Evolutionary conservation across 2,888 invertebrate genomes (phyloP), one percentile per base, ranked within the genome.

Genomic region (Ormyrus thymus): DNA sequence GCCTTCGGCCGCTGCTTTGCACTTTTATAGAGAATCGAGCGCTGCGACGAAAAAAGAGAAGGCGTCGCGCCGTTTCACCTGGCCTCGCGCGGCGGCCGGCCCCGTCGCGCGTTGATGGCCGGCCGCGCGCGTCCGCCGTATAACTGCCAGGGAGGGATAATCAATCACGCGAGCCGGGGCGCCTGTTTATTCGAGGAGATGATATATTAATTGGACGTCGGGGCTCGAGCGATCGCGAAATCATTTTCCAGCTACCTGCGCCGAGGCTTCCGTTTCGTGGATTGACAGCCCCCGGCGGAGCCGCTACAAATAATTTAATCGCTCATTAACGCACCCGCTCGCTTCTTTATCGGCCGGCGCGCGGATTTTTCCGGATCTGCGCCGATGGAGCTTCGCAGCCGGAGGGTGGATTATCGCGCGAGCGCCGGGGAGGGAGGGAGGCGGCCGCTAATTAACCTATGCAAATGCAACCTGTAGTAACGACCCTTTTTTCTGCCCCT

Each of bases 171-270:
- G 53, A 11, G 48, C 1, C 6, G 50, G 51, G 6, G 8, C 50
- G 29, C 29, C 29, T 43, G 43, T 56, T 65, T 48, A 50, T 58
- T 9, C 56, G 9, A 29, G 53, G 66, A 68, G 75, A 45, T 59
- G 75, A 75, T 59, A 68, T 75, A 75, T 68, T 68, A 75, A 75
- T 75, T 75, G 70, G 59, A 75, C 51, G 51, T 51, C 68, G 75
- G 66, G 51, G 48, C 29, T 29, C 29, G 29, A 29, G 29, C 29
- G 8, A 58, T 29, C 48, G n/a, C 10, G 8, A 29, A 29, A 29
- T 29, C 29, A 29, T 29, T 29, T 29, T 29, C 29, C 2, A 4
- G 29, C 4, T 29, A 29, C 29, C 29, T 29, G 29, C 29, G 29
- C 29, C 29, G 29, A 29, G 29, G 29, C 29, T 2, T 29, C 4